phyloP scores from a whole-genome alignment of 2,113 vertebrate genomes.

The Plecturocebus donacophilus region DNA sequence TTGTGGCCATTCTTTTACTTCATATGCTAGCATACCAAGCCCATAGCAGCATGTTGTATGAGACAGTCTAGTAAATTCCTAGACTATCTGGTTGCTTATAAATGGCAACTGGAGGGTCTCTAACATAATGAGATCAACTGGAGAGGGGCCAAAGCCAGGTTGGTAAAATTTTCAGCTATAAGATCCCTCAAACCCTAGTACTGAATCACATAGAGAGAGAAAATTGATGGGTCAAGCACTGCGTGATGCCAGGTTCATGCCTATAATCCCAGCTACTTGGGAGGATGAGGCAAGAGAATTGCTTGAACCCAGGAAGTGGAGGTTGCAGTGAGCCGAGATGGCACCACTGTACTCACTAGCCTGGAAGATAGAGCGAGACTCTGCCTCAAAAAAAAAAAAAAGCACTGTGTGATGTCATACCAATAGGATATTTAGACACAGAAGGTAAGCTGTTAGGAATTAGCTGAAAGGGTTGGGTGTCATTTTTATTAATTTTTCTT shows the following conservation, averaged over 20 bases:
- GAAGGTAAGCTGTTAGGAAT: not conserved
- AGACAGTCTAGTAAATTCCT: not conserved
- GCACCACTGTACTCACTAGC: no score
- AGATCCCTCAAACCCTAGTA: not conserved
- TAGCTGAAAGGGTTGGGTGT: not conserved
- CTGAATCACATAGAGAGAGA: not conserved
- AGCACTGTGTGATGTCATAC: not conserved
- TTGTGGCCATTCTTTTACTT: not conserved
- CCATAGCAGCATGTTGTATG: not conserved
- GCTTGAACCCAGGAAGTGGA: no score
- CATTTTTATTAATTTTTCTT: not conserved
- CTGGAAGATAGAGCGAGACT: no score
- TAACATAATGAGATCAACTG: not conserved
- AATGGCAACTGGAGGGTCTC: not conserved
- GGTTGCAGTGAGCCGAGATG: no score
- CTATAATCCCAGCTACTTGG: no score
- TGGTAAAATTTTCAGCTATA: not conserved
- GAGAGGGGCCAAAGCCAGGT: not conserved
- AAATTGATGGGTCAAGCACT: not conserved
- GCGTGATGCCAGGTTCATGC: not conserved
- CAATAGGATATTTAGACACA: not conserved
- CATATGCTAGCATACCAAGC: not conserved
- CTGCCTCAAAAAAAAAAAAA: not conserved
- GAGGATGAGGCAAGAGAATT: no score
- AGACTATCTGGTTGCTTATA: not conserved